Conservation (phyloP, 2,888 invertebrate species). For the Euplagia quadripunctaria region DNA sequence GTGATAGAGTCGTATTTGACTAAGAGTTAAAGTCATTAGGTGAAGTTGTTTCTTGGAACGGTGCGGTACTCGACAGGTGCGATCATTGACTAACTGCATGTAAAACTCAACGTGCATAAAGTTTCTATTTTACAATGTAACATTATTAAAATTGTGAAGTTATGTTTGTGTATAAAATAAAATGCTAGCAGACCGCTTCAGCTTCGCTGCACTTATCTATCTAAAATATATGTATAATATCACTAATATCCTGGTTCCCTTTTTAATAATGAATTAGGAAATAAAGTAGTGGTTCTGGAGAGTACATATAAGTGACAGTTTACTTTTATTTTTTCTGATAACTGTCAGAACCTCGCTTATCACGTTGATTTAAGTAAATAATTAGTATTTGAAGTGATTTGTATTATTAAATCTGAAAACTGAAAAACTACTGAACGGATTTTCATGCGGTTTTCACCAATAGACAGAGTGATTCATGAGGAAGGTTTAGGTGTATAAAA, state of each 20-base stretch:
- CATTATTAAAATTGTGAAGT: slow-evolving; percentile 12
- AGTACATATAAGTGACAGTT: not conserved
- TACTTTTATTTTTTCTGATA: too few species aligned
- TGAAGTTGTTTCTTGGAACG: slow-evolving; percentile 63
- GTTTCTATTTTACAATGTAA: not conserved
- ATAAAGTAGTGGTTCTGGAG: too few species aligned
- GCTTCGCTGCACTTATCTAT: not conserved
- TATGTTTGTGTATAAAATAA: slow-evolving; percentile 17
- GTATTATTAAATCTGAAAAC: too few species aligned
- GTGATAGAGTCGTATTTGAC: slow-evolving; percentile 46
- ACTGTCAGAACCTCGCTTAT: too few species aligned
- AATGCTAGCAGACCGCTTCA: not conserved
- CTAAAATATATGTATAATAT: not conserved
- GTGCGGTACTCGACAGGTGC: slow-evolving; percentile 35
- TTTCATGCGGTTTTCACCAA: too few species aligned
- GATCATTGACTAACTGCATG: slow-evolving; percentile 34
- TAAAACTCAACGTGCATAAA: not conserved
- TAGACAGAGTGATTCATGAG: too few species aligned
- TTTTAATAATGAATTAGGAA: too few species aligned
- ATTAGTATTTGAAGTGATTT: too few species aligned
- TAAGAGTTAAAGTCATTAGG: slow-evolving; percentile 54
- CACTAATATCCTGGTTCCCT: not conserved
- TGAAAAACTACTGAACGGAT: too few species aligned
- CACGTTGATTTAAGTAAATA: too few species aligned
- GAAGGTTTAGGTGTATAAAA: too few species aligned